These are phyloP conservation scores for Ictalurus punctatus DNA, from an alignment of 2,113 vertebrate species.

Conservation along the genomic window DNA sequence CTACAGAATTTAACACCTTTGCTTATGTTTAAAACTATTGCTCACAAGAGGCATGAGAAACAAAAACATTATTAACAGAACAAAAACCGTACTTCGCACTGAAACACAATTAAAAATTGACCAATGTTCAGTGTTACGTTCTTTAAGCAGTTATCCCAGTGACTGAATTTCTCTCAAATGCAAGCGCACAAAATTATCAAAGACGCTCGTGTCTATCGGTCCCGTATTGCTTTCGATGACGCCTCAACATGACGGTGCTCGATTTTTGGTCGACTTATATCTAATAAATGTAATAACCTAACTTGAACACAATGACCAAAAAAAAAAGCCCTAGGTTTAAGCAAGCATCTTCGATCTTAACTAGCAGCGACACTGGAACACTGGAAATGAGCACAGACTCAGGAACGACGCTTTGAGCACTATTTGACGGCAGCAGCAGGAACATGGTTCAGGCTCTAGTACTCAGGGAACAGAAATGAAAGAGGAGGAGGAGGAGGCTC, in stretches of 20 bases:
- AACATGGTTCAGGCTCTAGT: background rate
- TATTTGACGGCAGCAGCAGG: constrained; percentile 25
- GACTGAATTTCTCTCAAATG: constrained; percentile 17
- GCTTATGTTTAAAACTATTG: constrained; percentile 22
- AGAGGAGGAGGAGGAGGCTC: constrained; percentile 7
- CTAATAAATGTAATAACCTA: background rate
- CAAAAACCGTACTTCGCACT: constrained; percentile 16
- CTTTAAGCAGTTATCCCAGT: constrained; percentile 28
- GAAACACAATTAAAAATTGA: background rate
- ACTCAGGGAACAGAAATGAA: constrained; percentile 18
- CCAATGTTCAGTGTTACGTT: constrained; percentile 16
- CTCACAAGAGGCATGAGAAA: constrained; percentile 30
- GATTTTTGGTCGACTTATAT: constrained; percentile 15
- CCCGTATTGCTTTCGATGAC: constrained; percentile 9
- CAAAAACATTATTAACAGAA: background rate
- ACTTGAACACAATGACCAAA: background rate
- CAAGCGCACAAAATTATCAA: background rate
- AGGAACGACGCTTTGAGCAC: background rate
- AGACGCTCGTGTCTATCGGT: background rate
- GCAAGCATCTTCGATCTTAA: background rate
- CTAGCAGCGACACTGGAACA: constrained; percentile 13
- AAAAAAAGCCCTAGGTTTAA: constrained; percentile 21
- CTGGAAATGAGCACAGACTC: constrained; percentile 10
- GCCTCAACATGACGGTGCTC: background rate
- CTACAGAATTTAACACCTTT: constrained; percentile 15